Percentiles rank a stretch among this genome's conserved stretches.
Conservation (phyloP, 2,797 vertebrate genomes). For the Eulemur rubriventer region DNA sequence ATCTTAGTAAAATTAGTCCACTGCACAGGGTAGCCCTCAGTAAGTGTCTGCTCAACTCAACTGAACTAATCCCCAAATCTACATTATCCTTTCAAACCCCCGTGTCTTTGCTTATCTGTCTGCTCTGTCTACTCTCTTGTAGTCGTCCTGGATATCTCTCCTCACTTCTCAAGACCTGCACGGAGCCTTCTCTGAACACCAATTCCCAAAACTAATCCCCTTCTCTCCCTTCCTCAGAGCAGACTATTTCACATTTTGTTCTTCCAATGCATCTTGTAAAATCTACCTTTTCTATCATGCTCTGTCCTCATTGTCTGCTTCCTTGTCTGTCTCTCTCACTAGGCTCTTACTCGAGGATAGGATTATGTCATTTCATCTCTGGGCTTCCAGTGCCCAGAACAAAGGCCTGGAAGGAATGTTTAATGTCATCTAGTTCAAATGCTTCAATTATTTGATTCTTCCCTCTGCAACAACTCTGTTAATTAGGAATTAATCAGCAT, state of each 20-base stretch:
- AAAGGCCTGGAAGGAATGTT: background rate
- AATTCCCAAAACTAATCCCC: background rate
- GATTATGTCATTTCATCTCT: background rate
- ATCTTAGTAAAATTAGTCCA: background rate
- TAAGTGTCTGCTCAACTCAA: background rate
- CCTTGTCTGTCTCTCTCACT: background rate
- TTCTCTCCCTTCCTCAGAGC: background rate
- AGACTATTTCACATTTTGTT: conserved; percentile 8
- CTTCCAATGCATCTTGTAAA: background rate
- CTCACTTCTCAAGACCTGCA: background rate
- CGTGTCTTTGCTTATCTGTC: background rate
- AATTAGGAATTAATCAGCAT: background rate
- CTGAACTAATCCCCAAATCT: background rate
- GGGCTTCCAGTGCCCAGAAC: background rate
- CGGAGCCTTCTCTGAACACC: background rate
- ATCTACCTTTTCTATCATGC: background rate
- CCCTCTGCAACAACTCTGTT: background rate
- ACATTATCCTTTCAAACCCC: background rate
- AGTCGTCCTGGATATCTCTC: background rate
- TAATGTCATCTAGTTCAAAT: conserved; percentile 24
- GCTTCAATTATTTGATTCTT: background rate
- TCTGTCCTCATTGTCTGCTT: background rate
- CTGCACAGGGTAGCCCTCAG: background rate
- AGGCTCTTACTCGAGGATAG: background rate
- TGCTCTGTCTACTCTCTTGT: background rate